Base-by-base conservation (phyloP, 2,888 invertebrate species). In the Ceraclea dissimilis region DNA sequence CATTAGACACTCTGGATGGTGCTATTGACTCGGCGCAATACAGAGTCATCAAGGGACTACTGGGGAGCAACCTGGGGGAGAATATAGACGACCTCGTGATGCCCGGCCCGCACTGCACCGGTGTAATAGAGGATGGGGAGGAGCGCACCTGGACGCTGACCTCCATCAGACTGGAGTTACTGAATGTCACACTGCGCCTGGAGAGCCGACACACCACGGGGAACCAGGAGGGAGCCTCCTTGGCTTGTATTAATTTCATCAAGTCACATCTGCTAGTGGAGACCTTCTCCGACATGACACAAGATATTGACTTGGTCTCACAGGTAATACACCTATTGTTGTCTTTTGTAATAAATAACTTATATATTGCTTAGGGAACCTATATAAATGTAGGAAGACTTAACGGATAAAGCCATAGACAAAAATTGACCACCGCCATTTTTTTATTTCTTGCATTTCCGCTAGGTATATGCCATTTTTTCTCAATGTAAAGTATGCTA, bases 281-380 rank as follows among this genome's bases (percentile, higher is more conserved):
- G 69, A 85, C 87, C 2, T 87, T 85, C 68, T 93, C 91, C 64
- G 93, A 96, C 72, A 83, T 88, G 49, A 86, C 91, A 13, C 93
- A 92, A 71, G 95, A 95, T 66, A 83, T 96, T 52, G 95, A 95
- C 71, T 78, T 97, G 18, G 91, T 94, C 0, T 96, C 95, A 0
- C 90, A 90, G 72, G 94, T 80, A 52, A 4, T 39, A 11, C 31
- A 17, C 6, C 47, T n/a, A n/a, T n/a, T n/a, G n/a, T n/a, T n/a
- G n/a, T n/a, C 26, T 6, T 16, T 50, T n/a, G n/a, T n/a, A n/a
- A n/a, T n/a, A n/a, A n/a, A n/a, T n/a, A n/a, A n/a, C 19, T 47
- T n/a, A 47, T 4, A 19, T n/a, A n/a, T n/a, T n/a, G n/a, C n/a
- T n/a, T n/a, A n/a, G n/a, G n/a, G n/a, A n/a, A n/a, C n/a, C n/a